Base-by-base conservation (phyloP, 1,140 invertebrate genomes). In the Rhyzopertha dominica region DNA sequence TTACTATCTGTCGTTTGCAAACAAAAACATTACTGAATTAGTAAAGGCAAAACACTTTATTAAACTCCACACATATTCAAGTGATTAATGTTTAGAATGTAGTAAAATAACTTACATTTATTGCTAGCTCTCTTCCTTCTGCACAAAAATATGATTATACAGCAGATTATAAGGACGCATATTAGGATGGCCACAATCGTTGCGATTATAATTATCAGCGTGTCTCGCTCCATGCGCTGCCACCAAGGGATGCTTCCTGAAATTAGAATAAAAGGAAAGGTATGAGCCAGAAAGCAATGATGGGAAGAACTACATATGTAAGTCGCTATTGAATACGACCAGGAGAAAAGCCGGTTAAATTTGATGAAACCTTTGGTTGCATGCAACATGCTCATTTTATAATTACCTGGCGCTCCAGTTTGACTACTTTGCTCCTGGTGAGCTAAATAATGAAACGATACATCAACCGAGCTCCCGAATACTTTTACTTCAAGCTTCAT, bases 141-240 rank as follows among this genome's bases (percentile, higher is more conserved):
- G 65, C 87, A 90, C 47, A 90, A 77, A 58, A 87, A 77, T 58
- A 87, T 85, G 58, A 92, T 85, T 52, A 87, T 80, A 59, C 88
- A 79, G 67, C 86, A 87, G 44, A 90, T 80, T 42, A 91, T 79
- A 32, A 90, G 77, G 31, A 89, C 79, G 47, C 87, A 76, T 31
- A 91, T 67, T 32, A 92, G 74, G 24, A 87, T 72, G 3, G 80
- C 79, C n/a, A 84, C 76, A 7, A 87, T 78, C 5, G 82, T 76
- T 8, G 81, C 82, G 3, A 85, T 79, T 42, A 90, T 74, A 28
- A 90, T 80, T 46, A 89, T 76, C 17, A 88, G 70, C 53, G 85
- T 82, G 57, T 88, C 81, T 54, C 82, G 81, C 49, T 83, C 82
- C 45, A 85, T 68, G 23, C 75, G 74, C 45, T 81, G 73, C 82